Conservation (phyloP, 2,888 invertebrate species). For the Torymus texanus region DNA sequence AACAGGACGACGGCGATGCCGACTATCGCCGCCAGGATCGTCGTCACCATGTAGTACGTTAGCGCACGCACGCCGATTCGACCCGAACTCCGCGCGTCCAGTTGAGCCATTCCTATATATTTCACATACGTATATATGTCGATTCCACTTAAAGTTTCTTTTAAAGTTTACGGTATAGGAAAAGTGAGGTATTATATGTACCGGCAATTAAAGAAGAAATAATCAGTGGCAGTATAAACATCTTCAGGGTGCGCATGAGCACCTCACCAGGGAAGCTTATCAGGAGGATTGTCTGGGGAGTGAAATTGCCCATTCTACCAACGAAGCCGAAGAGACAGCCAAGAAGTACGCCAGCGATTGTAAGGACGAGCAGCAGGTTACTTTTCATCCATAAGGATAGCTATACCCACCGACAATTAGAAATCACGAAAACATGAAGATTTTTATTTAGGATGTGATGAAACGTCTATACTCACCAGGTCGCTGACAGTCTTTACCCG, state of each 20-base stretch:
- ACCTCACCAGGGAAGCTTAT: slow-evolving; percentile 82
- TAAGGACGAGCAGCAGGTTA: slow-evolving; percentile 79
- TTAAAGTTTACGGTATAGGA: too few species aligned
- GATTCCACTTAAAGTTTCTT: too few species aligned
- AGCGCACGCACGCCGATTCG: slow-evolving; percentile 81
- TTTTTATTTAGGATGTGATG: too few species aligned
- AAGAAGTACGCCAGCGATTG: slow-evolving; percentile 77
- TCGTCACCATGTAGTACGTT: slow-evolving; percentile 81
- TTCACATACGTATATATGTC: not conserved
- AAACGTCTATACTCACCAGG: slow-evolving; percentile 11
- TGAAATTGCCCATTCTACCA: slow-evolving; percentile 75
- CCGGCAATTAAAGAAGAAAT: slow-evolving; percentile 81
- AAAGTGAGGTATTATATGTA: slow-evolving; percentile 60
- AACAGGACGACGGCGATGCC: slow-evolving; percentile 79
- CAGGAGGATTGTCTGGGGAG: slow-evolving; percentile 77
- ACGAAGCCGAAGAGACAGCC: slow-evolving; percentile 79
- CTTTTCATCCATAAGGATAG: slow-evolving; percentile 74
- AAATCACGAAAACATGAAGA: too few species aligned
- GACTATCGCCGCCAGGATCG: slow-evolving; percentile 80
- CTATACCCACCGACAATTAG: slow-evolving; percentile 56
- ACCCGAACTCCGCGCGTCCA: slow-evolving; percentile 81
- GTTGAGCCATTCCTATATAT: slow-evolving; percentile 78
- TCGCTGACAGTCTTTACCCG: not conserved
- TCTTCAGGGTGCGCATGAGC: slow-evolving; percentile 82
- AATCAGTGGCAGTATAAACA: slow-evolving; percentile 83